Base-by-base conservation (phyloP, 2,113 vertebrate species). In the Hippocampus barbouri region DNA sequence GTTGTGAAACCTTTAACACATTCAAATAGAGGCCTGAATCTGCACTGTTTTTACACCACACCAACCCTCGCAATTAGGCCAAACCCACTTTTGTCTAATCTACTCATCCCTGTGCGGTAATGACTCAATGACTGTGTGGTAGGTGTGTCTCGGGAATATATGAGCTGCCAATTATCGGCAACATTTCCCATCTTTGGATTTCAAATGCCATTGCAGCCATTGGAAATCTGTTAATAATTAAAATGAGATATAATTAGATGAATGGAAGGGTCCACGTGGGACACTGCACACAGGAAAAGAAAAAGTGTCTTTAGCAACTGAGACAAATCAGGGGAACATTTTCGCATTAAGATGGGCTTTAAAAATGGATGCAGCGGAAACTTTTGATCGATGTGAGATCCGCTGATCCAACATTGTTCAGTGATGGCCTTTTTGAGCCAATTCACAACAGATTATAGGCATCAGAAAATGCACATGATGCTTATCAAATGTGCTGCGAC, bases 51-150 rank as follows among this genome's bases (percentile, higher is more conserved):
- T 81, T 86, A 87, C 61, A 77, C 72, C 67, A 43, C 49, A 68
- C 2, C 18, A 38, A 63, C 66, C 78, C 59, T 82, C 78, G 82
- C 77, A 69, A 41, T 59, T 43, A 20, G 51, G 51, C 72, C 79
- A 30, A 77, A 85, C 87, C 72, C 82, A 74, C 74, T 78, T 51
- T 79, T 89, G 78, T 82, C 43, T 27, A 78, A 76, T 79, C 63
- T 62, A 7, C 8, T 69, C 70, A 74, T 71, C 0, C 16, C 63
- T 61, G 45, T 47, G 64, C 53, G 73, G 27, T 20, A 84, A 73
- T 72, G 79, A 81, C 40, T 84, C 84, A 85, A 60, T 74, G 62
- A 41, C n/a, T 47, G 70, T 14, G 7, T 75, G 54, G 34, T 68
- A 16, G 20, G 63, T 63, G 69, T 72, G 62, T 69, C 5, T 56